A percentile compares a stretch with the other conserved stretches of the same genome.
phyloP scores from a whole-genome alignment of 2,797 vertebrate genomes.

The Coracias cyanogaster region DNA sequence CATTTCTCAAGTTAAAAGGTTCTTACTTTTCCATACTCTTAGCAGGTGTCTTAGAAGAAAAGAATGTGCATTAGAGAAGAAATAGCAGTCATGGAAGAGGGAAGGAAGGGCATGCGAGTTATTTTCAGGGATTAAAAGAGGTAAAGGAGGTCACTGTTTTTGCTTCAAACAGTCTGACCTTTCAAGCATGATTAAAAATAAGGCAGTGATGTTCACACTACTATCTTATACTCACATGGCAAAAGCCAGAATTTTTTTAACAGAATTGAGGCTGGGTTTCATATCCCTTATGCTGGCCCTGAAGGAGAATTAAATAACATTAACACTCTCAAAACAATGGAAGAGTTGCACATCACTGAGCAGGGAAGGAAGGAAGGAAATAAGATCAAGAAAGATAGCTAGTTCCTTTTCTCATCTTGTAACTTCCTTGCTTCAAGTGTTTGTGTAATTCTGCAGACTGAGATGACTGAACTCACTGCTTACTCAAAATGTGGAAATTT shows the following conservation, averaged over 20 bases:
- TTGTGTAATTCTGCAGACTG: neutral
- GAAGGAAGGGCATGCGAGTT: neutral
- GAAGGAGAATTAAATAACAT: neutral
- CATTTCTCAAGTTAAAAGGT: conserved; percentile 12
- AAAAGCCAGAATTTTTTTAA: conserved; percentile 28
- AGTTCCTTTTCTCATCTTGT: neutral
- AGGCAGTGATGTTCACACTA: conserved; percentile 20
- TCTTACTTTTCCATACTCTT: neutral
- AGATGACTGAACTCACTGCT: neutral
- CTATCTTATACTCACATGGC: neutral
- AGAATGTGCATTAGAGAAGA: neutral
- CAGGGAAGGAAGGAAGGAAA: neutral
- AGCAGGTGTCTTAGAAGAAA: neutral
- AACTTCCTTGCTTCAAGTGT: neutral
- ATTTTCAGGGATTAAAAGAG: conserved; percentile 43
- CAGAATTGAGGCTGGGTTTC: neutral
- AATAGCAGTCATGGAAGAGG: neutral
- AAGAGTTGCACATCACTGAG: neutral
- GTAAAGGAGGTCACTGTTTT: conserved; percentile 37
- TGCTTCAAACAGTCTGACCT: conserved; percentile 23
- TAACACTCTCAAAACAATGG: neutral
- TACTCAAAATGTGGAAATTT: neutral
- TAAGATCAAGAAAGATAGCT: neutral
- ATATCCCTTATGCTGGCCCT: neutral
- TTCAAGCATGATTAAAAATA: conserved; percentile 38